Evolutionary conservation across 2,113 vertebrate species (phyloP).

Genomic region (Marmota monax): DNA sequence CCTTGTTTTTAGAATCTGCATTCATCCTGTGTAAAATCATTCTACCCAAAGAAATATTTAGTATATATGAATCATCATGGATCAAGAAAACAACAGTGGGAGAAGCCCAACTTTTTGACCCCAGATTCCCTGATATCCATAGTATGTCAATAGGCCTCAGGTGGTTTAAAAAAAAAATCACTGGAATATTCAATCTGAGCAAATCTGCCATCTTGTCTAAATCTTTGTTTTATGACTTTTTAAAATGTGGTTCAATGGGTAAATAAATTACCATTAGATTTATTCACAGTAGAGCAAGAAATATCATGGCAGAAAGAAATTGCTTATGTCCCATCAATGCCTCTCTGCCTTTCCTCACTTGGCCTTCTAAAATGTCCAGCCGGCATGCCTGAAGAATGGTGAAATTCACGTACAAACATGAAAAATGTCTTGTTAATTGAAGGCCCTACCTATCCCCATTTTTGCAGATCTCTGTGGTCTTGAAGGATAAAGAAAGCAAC

Average conservation of each 20-base stretch:
- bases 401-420: background rate
- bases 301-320: background rate
- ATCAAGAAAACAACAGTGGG: background rate
- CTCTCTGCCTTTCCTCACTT: background rate
- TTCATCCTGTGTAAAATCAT: background rate
- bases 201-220: background rate
- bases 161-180: background rate
- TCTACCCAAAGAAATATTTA: slow-evolving; percentile 2
- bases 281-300: background rate
- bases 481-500: slow-evolving; percentile 59
- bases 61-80: background rate
- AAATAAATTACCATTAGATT: slow-evolving; percentile 22
- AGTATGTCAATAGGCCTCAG: background rate
- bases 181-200: background rate
- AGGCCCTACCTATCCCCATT: background rate
- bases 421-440: slow-evolving; percentile 17
- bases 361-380: background rate
- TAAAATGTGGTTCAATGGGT: slow-evolving; percentile 6
- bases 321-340: background rate
- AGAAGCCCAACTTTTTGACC: background rate
- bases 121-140: background rate
- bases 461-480: slow-evolving; percentile 3
- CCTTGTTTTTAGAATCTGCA: background rate
- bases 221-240: slow-evolving; percentile 42
- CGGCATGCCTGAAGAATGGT: background rate